Evolutionary conservation across 2,797 vertebrate species (phyloP), one percentile per base, ranked within the genome.

Genomic region (Dryobates pubescens): DNA sequence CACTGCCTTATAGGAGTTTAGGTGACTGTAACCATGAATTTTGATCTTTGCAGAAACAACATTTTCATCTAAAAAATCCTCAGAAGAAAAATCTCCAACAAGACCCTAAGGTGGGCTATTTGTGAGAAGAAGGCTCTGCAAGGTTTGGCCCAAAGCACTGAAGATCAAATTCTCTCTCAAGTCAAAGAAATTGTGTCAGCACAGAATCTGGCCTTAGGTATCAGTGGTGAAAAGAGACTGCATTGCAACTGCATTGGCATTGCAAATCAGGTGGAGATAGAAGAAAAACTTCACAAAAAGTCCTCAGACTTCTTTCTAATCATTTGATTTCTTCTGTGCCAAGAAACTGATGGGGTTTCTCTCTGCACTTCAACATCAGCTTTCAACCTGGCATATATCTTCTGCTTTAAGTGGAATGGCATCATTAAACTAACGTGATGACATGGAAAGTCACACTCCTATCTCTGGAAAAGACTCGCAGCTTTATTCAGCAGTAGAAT

Each of bases 101-200:
- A 87, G 84, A 79, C 70, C 82, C 92, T 89, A 83, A 77, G 76
- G 82, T 94, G 88, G 73, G 51, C 69, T 94, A 4, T 82, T 85
- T 89, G 67, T 76, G 73, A 88, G 76, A 82, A 72, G 82, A 81
- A 41, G 82, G 43, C 58, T 94, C 27, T 81, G 73, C 61, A 78
- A 90, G 76, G 82, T 93, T 87, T 95, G 90, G 90, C 95, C 90
- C 84, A 93, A 67, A 96, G 96, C 90, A 0, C 47, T 86, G 89
- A 95, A 94, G 88, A 96, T 96, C 90, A 94, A 85, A 93, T 96
- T 87, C 92, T 81, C 88, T 96, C 92, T 94, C 86, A 95, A 94
- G 86, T 96, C 92, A 90, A 94, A 95, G 94, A 90, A 95, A 96
- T 73, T 78, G 85, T 94, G 89, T 96, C 95, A 95, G 95, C 92